Conservation (phyloP, 1,140 invertebrate species). For the Caerostris extrusa region DNA sequence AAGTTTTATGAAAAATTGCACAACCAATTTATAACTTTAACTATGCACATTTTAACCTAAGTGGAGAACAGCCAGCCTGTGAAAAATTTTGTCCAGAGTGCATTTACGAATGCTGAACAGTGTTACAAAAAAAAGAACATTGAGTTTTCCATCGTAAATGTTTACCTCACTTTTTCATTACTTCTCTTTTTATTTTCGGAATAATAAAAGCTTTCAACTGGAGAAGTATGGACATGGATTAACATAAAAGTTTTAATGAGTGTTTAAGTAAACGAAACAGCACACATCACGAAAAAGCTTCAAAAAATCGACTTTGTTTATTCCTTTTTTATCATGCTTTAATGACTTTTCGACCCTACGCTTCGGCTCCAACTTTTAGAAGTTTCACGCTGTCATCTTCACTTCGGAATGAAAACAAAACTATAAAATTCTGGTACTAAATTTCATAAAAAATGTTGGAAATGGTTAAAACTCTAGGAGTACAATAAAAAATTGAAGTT, state of each 20-base stretch:
- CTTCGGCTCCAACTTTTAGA: neutral
- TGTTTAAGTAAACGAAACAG: slow-evolving; percentile 32
- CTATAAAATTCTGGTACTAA: slow-evolving; percentile 6
- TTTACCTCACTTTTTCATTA: neutral
- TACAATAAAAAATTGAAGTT: no score
- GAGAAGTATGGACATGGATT: slow-evolving; percentile 29
- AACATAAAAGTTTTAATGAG: slow-evolving; percentile 47
- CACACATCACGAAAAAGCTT: slow-evolving; percentile 39
- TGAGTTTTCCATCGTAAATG: slow-evolving; percentile 4
- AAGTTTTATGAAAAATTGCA: neutral
- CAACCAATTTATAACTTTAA: neutral
- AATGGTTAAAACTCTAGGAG: neutral
- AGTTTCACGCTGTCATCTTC: slow-evolving; percentile 23
- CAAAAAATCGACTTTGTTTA: slow-evolving; percentile 18
- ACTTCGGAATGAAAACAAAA: slow-evolving; percentile 42
- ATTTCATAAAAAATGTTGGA: neutral
- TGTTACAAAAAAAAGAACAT: slow-evolving; percentile 10
- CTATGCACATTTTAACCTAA: neutral
- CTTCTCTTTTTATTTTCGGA: slow-evolving; percentile 4
- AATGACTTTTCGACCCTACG: slow-evolving; percentile 38
- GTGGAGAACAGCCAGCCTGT: neutral
- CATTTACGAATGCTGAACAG: slow-evolving; percentile 2
- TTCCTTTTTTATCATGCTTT: slow-evolving; percentile 32
- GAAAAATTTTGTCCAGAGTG: slow-evolving; percentile 10
- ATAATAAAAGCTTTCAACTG: slow-evolving; percentile 27